Evolutionary conservation across 2,888 invertebrate genomes (phyloP), one percentile per base, ranked within the genome.

Genomic region (Tenthredo mesomela): DNA sequence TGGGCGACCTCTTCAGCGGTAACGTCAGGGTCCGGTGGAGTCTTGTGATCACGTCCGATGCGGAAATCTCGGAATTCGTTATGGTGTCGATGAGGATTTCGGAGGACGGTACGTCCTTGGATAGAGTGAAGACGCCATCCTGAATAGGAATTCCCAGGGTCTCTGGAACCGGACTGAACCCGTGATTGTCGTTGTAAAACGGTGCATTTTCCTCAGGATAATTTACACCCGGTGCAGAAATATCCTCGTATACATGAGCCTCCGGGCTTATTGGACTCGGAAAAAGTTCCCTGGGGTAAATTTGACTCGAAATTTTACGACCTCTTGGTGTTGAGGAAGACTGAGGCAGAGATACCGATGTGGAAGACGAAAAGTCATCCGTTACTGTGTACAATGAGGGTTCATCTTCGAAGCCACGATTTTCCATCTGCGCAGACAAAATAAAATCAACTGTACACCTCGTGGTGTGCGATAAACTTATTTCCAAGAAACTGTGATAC

Each of bases 371-470:
- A 15, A 82, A 80, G 75, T 50, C 50, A 12, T 50, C 50, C 2
- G 29, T 54, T 29, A 54, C 25, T 50, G 43, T 18, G 84, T 86
- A 87, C 67, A 87, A 82, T 82, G 40, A 75, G 58, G 29, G 86
- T 85, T 93, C 93, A 85, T 91, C 92, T 87, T 93, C 93, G 89
- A 91, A 93, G 58, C 90, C 93, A 86, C 90, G 90, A 87, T 93
- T 93, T 89, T 93, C 93, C 93, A 93, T 93, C 93, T 91, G 4
- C 33, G 89, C 2, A 80, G 54, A 47, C 18, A 9, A 54, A 54
- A 40, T 40, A 1, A 29, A 33, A 77, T 21, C 25, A 54, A 54
- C 6, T 29, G 18, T 77, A 37, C 6, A 40, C 29, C 18, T 9
- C 33, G 33, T 9, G 37, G 33, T 9, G 37, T 21, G 40, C 9